Evolutionary conservation across 1,140 invertebrate genomes (phyloP).

Genomic region (Ylistrum balloti): DNA sequence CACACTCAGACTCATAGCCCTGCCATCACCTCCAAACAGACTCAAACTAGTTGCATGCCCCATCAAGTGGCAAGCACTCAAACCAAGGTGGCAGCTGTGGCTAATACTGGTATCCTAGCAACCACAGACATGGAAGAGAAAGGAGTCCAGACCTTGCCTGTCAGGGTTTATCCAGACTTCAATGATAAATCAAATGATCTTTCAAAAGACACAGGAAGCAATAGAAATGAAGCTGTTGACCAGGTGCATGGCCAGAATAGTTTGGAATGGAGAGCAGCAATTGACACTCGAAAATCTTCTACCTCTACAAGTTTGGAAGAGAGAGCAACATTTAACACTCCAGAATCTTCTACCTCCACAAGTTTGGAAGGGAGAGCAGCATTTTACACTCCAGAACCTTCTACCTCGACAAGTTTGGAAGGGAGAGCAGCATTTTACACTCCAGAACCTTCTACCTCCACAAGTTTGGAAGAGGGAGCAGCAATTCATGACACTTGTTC

Average conservation of each 20-base stretch:
- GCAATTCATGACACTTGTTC: no score
- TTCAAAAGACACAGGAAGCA: not conserved
- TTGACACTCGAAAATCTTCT: no score
- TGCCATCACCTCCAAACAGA: conserved; percentile 33
- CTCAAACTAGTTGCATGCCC: conserved; percentile 43
- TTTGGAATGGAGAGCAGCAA: no score
- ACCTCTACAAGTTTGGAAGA: no score
- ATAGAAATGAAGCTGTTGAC: not conserved
- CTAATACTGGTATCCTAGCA: not conserved
- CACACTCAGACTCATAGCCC: conserved; percentile 42
- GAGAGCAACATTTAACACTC: no score
- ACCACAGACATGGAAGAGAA: conserved; percentile 49
- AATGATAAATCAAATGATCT: not conserved
- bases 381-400: no score
- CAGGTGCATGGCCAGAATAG: not conserved
- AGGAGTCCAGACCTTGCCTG: conserved; percentile 43
- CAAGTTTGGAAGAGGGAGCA: no score
- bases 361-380: no score
- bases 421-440: no score
- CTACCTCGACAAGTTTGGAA: no score
- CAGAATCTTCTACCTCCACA: no score
- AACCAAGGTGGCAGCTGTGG: not conserved
- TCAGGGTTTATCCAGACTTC: not conserved
- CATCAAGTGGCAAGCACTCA: not conserved
- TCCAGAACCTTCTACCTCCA: no score